Base-by-base conservation (phyloP, 92 coral and sea anemone genomes). In the Phenganax marumi region DNA sequence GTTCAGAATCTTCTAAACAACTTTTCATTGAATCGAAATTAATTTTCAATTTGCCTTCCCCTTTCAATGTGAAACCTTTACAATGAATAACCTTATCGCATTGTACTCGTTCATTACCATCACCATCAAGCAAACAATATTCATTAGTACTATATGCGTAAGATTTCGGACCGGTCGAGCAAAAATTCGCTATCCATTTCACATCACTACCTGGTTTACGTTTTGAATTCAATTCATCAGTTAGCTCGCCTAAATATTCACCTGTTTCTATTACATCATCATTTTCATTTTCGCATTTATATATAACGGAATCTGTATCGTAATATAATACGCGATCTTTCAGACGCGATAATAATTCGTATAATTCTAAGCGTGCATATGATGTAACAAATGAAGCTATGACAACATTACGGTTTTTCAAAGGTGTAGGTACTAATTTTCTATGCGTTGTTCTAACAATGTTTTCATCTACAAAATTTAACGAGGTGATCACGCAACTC, bases 251-350 rank as follows among this genome's bases (percentile, higher is more conserved):
- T 52, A 46, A 72, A 72, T 72, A 72, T 25, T 43, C 52, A 47
- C 77, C 57, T 14, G 77, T 72, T 55, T 21, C 53, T 72, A 72
- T 23, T 11, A 55, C 50, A 12, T 51, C 8, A 50, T 25, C 50
- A 12, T 51, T 47, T 52, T 51, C 50, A 72, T 24, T 52, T 12
- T 72, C 77, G 17, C 43, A 47, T 19, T 25, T 52, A 55, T 72
- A 72, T 19, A 72, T 72, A 23, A 72, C 77, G 49, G 77, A 72
- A 72, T 72, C 77, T 23, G 77, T 72, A 55, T 72, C 75, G 46
- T 69, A 69, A 69, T 69, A 69, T 50, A 69, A 24, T 48, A 69
- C 75, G 46, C 75, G 23, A 47, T 72, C 77, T 9, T 72, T 43
- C 52, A 48, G 46, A 11, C 52, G 25, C 25, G 25, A 19, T 55